Evolutionary conservation across 2,888 invertebrate species (phyloP).

Genomic region (Rhagonycha fulva): DNA sequence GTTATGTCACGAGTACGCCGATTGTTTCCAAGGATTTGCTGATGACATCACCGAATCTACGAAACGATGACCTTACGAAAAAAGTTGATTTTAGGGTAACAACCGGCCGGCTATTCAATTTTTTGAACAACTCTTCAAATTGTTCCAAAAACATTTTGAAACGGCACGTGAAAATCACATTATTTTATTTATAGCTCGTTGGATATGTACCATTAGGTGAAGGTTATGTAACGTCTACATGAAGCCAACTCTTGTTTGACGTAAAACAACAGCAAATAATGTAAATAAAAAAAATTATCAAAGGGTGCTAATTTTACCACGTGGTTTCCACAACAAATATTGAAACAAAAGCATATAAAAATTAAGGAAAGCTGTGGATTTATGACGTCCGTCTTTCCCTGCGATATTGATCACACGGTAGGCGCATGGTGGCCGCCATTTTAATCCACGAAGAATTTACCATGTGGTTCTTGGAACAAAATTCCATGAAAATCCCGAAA

Average conservation of each 20-base stretch:
- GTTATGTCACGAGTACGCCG: not conserved
- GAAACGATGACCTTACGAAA: not conserved
- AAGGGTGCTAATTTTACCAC: not conserved
- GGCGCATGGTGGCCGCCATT: not conserved
- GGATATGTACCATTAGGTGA: slow-evolving; percentile 23
- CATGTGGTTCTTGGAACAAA: not conserved
- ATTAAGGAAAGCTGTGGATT: not conserved
- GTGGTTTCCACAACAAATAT: not conserved
- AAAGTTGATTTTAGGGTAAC: not conserved
- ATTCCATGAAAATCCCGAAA: not conserved
- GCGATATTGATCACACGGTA: not conserved
- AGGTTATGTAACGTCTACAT: slow-evolving; percentile 29
- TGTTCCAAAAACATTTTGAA: not conserved
- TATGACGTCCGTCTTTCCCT: not conserved
- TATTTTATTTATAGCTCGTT: not conserved
- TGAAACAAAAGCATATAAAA: not conserved
- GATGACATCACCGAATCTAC: not conserved
- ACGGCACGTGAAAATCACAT: not conserved
- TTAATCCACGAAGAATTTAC: not conserved
- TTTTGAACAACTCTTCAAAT: not conserved
- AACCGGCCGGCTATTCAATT: not conserved
- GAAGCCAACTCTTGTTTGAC: not conserved
- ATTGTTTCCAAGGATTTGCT: not conserved
- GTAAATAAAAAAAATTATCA: not conserved
- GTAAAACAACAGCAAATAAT: not conserved